These are phyloP conservation scores for Anorthoa munda DNA, from an alignment of 2,888 invertebrate genomes.

Conservation along the genomic window DNA sequence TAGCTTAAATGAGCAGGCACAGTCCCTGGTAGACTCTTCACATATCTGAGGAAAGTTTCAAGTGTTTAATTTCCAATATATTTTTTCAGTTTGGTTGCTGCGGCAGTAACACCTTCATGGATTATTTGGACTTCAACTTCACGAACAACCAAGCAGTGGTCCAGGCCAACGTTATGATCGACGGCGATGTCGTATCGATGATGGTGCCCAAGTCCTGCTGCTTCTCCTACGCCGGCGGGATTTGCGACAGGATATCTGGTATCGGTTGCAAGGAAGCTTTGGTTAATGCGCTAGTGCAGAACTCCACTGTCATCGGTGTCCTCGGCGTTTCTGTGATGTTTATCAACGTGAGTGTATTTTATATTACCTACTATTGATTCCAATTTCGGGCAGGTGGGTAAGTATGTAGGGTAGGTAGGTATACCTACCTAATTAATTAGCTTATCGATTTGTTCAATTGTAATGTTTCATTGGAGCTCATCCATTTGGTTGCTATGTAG, in stretches of 20 bases:
- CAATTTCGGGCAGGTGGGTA: background rate
- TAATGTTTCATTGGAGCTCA: background rate
- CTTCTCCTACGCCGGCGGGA: slow-evolving; percentile 60
- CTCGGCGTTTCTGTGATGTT: slow-evolving; percentile 88
- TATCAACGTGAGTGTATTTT: slow-evolving; percentile 79
- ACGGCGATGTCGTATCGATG: slow-evolving; percentile 70
- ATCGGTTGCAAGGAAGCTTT: slow-evolving; percentile 80
- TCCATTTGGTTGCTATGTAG: background rate
- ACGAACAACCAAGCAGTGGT: slow-evolving; percentile 76
- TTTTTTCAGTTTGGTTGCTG: slow-evolving; percentile 83
- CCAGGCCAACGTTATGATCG: slow-evolving; percentile 69
- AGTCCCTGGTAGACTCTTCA: background rate
- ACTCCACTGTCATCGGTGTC: slow-evolving; percentile 84
- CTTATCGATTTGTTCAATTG: background rate
- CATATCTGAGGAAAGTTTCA: background rate
- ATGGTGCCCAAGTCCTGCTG: slow-evolving; percentile 82
- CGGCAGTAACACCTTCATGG: slow-evolving; percentile 80
- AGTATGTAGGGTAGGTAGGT: no score
- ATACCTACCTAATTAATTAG: background rate
- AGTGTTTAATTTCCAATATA: background rate
- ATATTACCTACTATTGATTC: background rate
- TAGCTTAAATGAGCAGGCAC: no score
- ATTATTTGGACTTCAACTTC: slow-evolving; percentile 80
- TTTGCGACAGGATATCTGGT: slow-evolving; percentile 75
- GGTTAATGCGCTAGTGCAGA: slow-evolving; percentile 79